Base-by-base conservation (phyloP, 2,113 vertebrate species). In the Clarias magur region DNA sequence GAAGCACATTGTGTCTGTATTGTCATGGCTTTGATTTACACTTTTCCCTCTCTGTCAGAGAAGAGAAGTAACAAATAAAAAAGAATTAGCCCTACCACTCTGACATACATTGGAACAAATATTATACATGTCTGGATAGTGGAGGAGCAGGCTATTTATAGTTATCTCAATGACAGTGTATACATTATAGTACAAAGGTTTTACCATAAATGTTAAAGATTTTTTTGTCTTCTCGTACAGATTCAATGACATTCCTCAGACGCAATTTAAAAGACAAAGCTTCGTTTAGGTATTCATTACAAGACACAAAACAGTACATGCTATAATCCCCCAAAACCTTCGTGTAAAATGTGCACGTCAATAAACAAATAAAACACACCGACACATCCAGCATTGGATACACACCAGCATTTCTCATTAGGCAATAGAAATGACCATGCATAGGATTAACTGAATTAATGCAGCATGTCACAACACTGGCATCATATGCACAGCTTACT, bases 1-100 rank as follows among this genome's bases (percentile, higher is more conserved):
- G 54, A 75, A 76, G 56, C 68, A 73, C 68, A 53, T 19, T 83
- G 1, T 76, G 83, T 62, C 70, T 76, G 83, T 62, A 56, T 62
- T 23, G 56, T 84, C 68, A 85, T 62, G 21, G 59, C 7, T 62
- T 59, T 60, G 56, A 76, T 75, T 85, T n/a, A 57, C 25, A 27
- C 6, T 34, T 76, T 76, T 7, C 23, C 10, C 48, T 68, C 21
- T 59, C 54, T 54, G 7, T 54, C 3, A 53, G 16, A 42, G 1
- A 17, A 53, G 13, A 82, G 34, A 27, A 27, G 6, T 30, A n/a
- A 30, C 10, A 70, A 72, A 73, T 4, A 73, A 72, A 78, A 34
- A 15, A 78, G 17, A 54, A 60, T 7, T 23, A 30, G 57, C 70
- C 8, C 3, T 63, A 57, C 17, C 56, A 84, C n/a, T 72, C n/a